These are phyloP conservation scores for Unio delphinus DNA, from an alignment of 2,888 invertebrate genomes.

Conservation along the genomic window DNA sequence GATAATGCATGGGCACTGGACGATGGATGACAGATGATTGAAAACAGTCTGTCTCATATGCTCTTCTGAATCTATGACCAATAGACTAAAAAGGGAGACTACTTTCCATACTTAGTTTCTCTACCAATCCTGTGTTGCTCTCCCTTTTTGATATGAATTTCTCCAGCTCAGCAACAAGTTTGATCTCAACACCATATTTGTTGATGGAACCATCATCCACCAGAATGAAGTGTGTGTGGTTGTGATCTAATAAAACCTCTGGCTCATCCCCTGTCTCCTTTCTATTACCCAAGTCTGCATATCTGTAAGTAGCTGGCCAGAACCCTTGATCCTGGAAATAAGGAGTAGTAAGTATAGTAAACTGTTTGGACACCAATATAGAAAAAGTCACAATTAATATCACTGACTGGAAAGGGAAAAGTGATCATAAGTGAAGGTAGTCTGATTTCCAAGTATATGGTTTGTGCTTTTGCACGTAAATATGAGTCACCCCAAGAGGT, in stretches of 20 bases:
- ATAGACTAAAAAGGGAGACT: too few relatives aligned
- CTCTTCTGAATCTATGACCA: too few relatives aligned
- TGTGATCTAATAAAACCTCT: conserved; percentile 65
- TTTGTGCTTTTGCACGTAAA: too few relatives aligned
- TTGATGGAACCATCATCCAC: conserved; percentile 68
- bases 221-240: conserved; percentile 71
- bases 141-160: conserved; percentile 51
- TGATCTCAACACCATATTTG: conserved; percentile 65
- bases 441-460: too few relatives aligned
- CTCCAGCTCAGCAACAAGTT: conserved; percentile 62
- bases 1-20: too few relatives aligned
- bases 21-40: too few relatives aligned
- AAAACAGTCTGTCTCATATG: too few relatives aligned
- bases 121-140: conserved; percentile 53
- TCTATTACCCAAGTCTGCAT: conserved; percentile 42
- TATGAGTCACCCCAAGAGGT: too few relatives aligned
- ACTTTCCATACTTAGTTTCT: conserved; percentile 42
- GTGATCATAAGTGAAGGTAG: too few relatives aligned
- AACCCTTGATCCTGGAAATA: conserved; percentile 45
- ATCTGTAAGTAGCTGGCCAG: conserved; percentile 64
- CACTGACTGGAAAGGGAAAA: too few relatives aligned
- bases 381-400: too few relatives aligned
- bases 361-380: too few relatives aligned
- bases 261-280: conserved; percentile 22
- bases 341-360: not conserved